These are phyloP conservation scores for Lepidurus apus DNA, from an alignment of 1,140 invertebrate species.

Conservation along the genomic window DNA sequence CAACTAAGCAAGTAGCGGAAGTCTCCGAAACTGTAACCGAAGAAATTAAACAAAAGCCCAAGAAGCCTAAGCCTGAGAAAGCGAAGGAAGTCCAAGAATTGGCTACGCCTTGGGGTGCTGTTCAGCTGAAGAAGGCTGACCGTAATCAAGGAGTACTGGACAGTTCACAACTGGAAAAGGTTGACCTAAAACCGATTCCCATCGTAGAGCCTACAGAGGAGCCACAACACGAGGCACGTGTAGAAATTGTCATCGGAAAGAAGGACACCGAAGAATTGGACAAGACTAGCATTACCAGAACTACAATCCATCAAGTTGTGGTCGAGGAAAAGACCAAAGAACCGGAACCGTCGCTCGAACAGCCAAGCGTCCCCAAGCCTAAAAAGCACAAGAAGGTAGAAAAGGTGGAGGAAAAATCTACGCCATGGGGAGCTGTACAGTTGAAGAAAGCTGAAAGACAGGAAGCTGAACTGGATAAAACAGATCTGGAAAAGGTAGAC, in stretches of 20 bases:
- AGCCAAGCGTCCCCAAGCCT: not conserved
- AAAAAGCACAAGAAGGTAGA: not conserved
- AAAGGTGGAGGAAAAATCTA: not conserved
- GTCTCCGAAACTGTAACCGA: not conserved
- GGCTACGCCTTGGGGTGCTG: conserved; percentile 1
- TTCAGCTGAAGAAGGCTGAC: not conserved
- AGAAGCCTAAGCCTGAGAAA: not conserved
- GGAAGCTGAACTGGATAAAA: not conserved
- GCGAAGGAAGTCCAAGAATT: not conserved
- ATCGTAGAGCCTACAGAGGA: not conserved
- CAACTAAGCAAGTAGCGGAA: not conserved
- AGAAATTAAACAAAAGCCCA: not conserved
- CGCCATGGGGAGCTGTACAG: not conserved
- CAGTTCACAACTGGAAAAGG: not conserved
- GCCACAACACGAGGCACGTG: no score
- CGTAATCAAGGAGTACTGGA: not conserved
- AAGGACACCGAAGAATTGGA: no score
- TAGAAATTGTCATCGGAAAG: no score
- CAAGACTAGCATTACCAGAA: no score
- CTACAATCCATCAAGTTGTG: no score
- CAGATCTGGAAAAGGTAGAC: not conserved
- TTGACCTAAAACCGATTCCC: not conserved
- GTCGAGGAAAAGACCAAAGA: no score
- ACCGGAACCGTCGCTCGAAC: no score
- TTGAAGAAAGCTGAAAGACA: conserved; percentile 15